These are phyloP conservation scores for Helicoverpa zea DNA, from an alignment of 1,140 invertebrate genomes.

Conservation along the genomic window DNA sequence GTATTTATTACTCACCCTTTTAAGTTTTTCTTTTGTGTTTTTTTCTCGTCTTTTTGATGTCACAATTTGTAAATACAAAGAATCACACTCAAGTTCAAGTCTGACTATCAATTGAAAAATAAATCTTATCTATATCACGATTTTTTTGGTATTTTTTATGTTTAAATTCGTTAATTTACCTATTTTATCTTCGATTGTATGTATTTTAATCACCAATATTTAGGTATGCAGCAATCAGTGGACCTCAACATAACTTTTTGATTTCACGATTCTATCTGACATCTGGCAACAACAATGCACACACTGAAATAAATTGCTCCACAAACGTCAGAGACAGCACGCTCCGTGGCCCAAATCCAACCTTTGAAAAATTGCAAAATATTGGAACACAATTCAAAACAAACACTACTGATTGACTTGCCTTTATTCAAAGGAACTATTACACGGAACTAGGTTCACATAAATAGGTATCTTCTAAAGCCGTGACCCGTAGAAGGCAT, in stretches of 20 bases:
- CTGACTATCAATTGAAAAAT: no score
- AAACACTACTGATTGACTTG: conserved; percentile 44
- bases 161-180: no score
- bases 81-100: no score
- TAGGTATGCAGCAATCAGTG: no score
- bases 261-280: not conserved
- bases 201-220: no score
- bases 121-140: no score
- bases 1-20: conserved; percentile 35
- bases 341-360: not conserved
- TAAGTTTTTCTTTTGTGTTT: not conserved
- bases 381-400: not conserved
- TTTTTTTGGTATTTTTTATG: no score
- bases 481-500: conserved; percentile 66
- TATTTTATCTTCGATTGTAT: no score
- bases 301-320: conserved; percentile 1
- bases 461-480: conserved; percentile 64
- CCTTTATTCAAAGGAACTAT: conserved; percentile 51
- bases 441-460: conserved; percentile 61
- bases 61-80: no score
- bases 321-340: not conserved
- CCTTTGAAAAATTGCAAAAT: not conserved
- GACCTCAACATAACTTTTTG: no score
- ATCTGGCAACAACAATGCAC: not conserved
- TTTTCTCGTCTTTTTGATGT: not conserved